Percentiles rank a stretch among this genome's conserved stretches.
Conservation (phyloP, 1,140 invertebrate genomes). For the Pseudomyrmex pallidus region DNA sequence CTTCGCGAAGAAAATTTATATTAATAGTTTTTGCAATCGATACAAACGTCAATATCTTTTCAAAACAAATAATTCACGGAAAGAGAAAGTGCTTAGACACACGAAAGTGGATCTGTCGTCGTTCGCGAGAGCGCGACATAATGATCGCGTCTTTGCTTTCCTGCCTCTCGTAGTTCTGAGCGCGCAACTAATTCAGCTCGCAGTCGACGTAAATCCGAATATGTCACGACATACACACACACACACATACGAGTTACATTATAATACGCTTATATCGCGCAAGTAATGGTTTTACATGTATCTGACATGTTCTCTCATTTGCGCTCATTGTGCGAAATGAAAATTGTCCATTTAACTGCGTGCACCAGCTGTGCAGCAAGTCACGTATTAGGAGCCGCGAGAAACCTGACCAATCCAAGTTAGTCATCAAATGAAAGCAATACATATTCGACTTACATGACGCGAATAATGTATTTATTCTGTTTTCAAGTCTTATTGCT, state of each 20-base stretch:
- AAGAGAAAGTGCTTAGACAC: constrained; percentile 53
- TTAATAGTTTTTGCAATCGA: constrained; percentile 7
- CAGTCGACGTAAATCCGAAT: constrained; percentile 50
- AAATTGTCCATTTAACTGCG: constrained; percentile 28
- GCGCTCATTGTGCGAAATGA: constrained; percentile 39
- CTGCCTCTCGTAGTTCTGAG: background rate
- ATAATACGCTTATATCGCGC: constrained; percentile 27
- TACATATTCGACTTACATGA: background rate
- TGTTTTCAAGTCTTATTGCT: too few species aligned
- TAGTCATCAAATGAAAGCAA: background rate
- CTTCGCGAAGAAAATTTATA: background rate
- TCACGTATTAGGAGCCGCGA: constrained; percentile 30
- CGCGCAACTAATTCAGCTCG: constrained; percentile 42
- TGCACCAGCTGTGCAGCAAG: background rate
- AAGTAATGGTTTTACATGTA: constrained; percentile 29
- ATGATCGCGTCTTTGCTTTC: constrained; percentile 49
- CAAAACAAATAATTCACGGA: constrained; percentile 42
- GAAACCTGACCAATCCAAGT: background rate
- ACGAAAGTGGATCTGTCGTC: constrained; percentile 57
- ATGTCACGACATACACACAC: constrained; percentile 19
- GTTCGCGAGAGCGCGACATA: constrained; percentile 30
- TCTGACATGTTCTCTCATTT: constrained; percentile 43
- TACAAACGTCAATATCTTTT: constrained; percentile 23
- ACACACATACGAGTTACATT: background rate
- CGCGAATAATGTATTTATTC: background rate